These are phyloP conservation scores for Machimus atricapillus DNA, from an alignment of 2,888 invertebrate genomes.

Conservation along the genomic window DNA sequence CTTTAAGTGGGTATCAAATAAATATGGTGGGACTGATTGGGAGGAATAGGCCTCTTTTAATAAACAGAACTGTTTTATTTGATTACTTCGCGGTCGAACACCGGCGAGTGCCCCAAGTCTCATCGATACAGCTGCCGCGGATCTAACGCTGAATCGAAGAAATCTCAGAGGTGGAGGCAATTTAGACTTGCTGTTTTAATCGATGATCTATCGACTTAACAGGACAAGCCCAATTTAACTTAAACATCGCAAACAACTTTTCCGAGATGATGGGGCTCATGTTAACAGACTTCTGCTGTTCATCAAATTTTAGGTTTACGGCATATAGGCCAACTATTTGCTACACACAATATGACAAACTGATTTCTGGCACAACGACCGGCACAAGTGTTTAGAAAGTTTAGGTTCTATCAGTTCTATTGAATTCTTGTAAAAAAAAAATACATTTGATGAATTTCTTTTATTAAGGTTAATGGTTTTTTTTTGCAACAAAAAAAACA, in stretches of 20 bases:
- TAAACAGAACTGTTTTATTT: conserved; percentile 18
- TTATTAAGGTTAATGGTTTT: background rate
- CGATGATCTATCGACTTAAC: background rate
- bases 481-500: background rate
- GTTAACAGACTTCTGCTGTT: background rate
- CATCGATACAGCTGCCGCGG: background rate
- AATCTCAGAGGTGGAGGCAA: background rate
- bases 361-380: background rate
- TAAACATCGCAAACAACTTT: background rate
- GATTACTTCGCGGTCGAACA: background rate
- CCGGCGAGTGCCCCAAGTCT: background rate
- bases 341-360: background rate
- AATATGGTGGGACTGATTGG: conserved; percentile 8
- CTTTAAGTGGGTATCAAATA: conserved; percentile 28
- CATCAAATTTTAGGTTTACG: background rate
- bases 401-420: background rate
- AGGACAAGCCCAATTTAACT: background rate
- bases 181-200: background rate
- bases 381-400: background rate
- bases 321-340: background rate
- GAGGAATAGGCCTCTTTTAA: background rate
- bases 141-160: background rate
- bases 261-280: background rate
- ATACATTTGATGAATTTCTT: background rate
- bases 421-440: background rate